These are phyloP conservation scores for Scaptomyza graminum DNA, from an alignment of 1,140 invertebrate species.

Conservation along the genomic window DNA sequence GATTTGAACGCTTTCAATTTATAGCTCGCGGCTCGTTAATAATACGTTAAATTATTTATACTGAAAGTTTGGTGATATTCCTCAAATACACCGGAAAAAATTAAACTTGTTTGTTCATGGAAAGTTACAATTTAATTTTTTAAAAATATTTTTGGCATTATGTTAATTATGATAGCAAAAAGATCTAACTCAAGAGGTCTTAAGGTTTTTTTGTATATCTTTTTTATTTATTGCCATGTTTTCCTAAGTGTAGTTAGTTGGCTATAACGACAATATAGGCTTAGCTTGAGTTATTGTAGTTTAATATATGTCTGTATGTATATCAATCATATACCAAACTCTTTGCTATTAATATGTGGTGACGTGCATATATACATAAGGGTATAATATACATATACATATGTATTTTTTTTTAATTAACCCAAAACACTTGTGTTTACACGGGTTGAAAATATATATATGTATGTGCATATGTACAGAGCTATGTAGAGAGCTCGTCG, in stretches of 20 bases:
- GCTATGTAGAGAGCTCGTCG: constrained; percentile 26
- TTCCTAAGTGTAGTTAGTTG: neutral
- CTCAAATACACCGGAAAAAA: too few species aligned
- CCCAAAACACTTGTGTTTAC: constrained; percentile 80
- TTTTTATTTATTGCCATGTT: neutral
- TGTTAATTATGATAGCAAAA: too few species aligned
- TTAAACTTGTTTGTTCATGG: too few species aligned
- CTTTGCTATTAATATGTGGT: constrained; percentile 19
- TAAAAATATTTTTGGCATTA: too few species aligned
- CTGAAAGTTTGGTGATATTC: neutral
- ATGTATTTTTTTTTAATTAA: constrained; percentile 76
- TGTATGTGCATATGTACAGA: constrained; percentile 53
- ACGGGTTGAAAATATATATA: constrained; percentile 73
- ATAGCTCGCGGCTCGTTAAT: constrained; percentile 6
- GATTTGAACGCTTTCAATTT: constrained; percentile 25
- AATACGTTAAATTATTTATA: constrained; percentile 14
- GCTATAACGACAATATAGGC: constrained; percentile 18
- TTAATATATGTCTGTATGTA: constrained; percentile 1
- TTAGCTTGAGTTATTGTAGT: neutral
- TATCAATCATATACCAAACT: constrained; percentile 10
- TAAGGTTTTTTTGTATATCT: neutral
- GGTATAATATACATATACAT: constrained; percentile 25
- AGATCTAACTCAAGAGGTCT: too few species aligned
- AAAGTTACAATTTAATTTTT: too few species aligned
- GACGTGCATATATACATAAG: constrained; percentile 15